Conservation (phyloP, 2,113 vertebrate species). For the Alligator sinensis region DNA sequence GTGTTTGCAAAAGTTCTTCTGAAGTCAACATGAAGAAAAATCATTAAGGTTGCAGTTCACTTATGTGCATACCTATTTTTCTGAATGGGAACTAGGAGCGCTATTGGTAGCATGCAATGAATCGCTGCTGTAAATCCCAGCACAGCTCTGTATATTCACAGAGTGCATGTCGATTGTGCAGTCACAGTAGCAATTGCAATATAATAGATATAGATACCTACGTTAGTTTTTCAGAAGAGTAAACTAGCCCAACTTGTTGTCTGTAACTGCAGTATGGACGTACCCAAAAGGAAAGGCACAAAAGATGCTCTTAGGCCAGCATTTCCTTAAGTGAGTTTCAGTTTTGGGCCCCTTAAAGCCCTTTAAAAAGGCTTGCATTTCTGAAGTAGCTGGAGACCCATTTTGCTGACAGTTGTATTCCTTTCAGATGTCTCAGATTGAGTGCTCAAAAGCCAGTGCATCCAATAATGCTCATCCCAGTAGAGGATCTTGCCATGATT, state of each 20-base stretch:
- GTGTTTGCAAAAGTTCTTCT: background rate
- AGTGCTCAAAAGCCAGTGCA: background rate
- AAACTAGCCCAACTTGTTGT: too few relatives aligned
- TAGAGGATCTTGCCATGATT: fast-evolving
- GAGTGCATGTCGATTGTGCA: background rate
- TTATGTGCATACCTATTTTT: too few relatives aligned
- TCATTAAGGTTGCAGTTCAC: background rate
- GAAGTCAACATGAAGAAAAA: background rate
- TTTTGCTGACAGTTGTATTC: background rate
- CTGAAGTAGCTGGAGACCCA: background rate
- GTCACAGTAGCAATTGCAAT: too few relatives aligned
- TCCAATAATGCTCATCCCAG: background rate
- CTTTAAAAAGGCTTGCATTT: background rate
- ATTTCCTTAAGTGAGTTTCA: background rate
- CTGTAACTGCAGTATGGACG: background rate
- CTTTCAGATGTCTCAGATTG: background rate
- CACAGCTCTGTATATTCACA: too few relatives aligned
- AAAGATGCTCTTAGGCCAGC: background rate
- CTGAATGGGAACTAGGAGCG: background rate
- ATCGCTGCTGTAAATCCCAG: too few relatives aligned
- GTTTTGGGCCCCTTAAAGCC: background rate
- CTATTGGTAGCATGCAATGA: background rate
- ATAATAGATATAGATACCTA: too few relatives aligned
- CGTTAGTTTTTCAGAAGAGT: too few relatives aligned
- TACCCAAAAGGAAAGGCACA: background rate